These are phyloP conservation scores for Ammodytes dubius DNA, from an alignment of 2,113 vertebrate genomes.

Conservation along the genomic window DNA sequence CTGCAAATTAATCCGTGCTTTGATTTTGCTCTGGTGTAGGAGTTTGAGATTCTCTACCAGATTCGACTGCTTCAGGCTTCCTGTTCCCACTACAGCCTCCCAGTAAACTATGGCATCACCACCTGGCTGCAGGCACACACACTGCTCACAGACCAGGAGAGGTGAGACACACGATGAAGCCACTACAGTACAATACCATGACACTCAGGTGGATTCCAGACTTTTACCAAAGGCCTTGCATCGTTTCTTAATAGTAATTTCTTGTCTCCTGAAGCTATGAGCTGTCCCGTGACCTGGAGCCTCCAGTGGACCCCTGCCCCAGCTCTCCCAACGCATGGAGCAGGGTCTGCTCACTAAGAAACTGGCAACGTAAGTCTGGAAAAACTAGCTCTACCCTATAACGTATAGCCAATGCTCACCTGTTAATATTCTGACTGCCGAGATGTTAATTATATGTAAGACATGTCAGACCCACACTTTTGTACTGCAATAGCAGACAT, in stretches of 20 bases:
- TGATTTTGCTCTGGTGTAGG: conserved; percentile 72
- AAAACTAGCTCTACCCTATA: neutral
- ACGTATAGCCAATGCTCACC: neutral
- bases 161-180: conserved; percentile 73
- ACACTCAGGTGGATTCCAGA: neutral
- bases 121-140: conserved; percentile 81
- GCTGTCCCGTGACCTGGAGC: conserved; percentile 88
- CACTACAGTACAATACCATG: neutral
- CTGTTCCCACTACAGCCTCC: conserved; percentile 84
- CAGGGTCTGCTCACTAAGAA: conserved; percentile 86
- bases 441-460: neutral
- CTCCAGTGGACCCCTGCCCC: conserved; percentile 88
- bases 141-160: conserved; percentile 89
- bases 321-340: conserved; percentile 86
- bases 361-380: conserved; percentile 86
- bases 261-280: conserved; percentile 83
- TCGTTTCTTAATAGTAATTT: neutral
- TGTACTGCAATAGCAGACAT: too few relatives aligned
- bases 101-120: conserved; percentile 68
- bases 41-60: conserved; percentile 89
- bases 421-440: neutral
- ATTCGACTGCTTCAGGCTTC: conserved; percentile 89
- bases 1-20: neutral
- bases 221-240: neutral
- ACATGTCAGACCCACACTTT: neutral